Percentiles rank a stretch among this genome's conserved stretches.
These are phyloP conservation scores for Orientallactaga sibirica DNA, from an alignment of 2,797 vertebrate genomes.

Conservation along the genomic window DNA sequence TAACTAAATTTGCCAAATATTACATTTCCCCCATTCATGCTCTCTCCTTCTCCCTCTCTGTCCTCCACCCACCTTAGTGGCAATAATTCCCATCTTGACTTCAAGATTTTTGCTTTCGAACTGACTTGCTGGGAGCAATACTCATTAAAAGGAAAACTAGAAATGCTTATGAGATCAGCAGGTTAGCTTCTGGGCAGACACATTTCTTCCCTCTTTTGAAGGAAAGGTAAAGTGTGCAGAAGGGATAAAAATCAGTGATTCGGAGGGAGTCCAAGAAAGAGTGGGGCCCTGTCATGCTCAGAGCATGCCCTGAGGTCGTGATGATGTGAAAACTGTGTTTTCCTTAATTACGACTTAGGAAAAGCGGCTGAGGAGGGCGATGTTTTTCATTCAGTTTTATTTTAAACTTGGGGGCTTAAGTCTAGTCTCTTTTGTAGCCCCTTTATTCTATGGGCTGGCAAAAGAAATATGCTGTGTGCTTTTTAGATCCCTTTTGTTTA, in stretches of 20 bases:
- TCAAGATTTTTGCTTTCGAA: slow-evolving; percentile 22
- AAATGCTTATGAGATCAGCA: not conserved
- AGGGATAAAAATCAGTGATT: not conserved
- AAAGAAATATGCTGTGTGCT: too few species aligned
- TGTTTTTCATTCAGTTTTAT: too few species aligned
- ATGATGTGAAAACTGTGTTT: not conserved
- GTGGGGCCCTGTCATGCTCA: not conserved
- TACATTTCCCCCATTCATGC: not conserved
- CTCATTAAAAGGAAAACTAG: slow-evolving; percentile 27
- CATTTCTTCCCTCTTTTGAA: not conserved
- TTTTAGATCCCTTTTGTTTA: too few species aligned
- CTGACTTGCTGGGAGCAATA: not conserved
- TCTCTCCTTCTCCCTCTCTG: too few species aligned
- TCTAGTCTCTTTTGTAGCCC: too few species aligned
- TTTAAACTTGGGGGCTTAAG: too few species aligned
- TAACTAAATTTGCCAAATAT: not conserved
- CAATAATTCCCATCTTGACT: slow-evolving; percentile 31
- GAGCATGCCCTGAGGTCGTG: not conserved
- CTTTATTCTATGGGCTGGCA: too few species aligned
- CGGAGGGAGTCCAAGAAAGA: not conserved
- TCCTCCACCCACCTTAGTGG: not conserved
- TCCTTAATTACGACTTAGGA: not conserved
- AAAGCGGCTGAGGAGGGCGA: not conserved
- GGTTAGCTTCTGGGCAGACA: not conserved
- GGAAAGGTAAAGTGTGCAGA: not conserved